Percentiles rank a stretch among this genome's conserved stretches.
Conservation (phyloP, 1,140 invertebrate genomes). For the Drosophila tani region DNA sequence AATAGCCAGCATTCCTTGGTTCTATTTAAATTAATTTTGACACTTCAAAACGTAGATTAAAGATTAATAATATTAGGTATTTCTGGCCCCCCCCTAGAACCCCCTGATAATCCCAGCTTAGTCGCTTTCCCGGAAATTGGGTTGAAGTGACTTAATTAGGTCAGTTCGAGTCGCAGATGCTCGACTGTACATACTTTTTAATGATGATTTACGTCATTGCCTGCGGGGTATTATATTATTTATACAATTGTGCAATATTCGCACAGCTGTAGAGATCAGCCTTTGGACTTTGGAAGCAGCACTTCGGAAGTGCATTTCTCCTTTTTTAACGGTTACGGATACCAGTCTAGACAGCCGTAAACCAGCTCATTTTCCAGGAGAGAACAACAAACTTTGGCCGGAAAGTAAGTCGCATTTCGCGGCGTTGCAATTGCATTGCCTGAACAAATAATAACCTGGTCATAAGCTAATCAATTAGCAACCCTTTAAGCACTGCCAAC, state of each 20-base stretch:
- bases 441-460: slow-evolving; percentile 18
- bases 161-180: slow-evolving; percentile 27
- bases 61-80: neutral
- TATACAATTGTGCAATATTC: slow-evolving; percentile 41
- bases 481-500: slow-evolving; percentile 33
- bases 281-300: slow-evolving; percentile 65
- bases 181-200: slow-evolving; percentile 28
- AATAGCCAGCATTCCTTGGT: too few species aligned
- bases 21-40: too few species aligned
- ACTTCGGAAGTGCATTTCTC: slow-evolving; percentile 31
- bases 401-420: slow-evolving; percentile 35
- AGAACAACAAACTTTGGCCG: slow-evolving; percentile 9
- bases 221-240: slow-evolving; percentile 11
- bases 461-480: slow-evolving; percentile 68
- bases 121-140: neutral
- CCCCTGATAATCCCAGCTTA: neutral
- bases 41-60: neutral
- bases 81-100: neutral
- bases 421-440: slow-evolving; percentile 44
- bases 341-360: slow-evolving; percentile 1
- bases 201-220: slow-evolving; percentile 46
- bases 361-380: neutral
- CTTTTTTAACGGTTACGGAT: slow-evolving; percentile 15
- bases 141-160: slow-evolving; percentile 13
- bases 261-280: slow-evolving; percentile 22